Evolutionary conservation across 2,797 vertebrate species (phyloP).

Genomic region (Acomys russatus): DNA sequence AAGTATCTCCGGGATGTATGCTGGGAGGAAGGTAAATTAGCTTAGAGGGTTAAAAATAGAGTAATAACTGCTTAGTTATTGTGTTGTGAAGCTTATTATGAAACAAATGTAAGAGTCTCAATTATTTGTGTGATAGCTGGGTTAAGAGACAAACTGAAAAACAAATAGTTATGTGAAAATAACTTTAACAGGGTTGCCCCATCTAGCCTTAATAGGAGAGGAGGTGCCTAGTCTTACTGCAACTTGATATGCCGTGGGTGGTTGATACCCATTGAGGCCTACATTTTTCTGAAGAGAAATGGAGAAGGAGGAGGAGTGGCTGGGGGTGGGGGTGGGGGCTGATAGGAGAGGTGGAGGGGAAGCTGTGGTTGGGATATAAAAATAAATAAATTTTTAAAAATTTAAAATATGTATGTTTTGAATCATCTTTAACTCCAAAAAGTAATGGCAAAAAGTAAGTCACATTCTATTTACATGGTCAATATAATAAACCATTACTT

Average conservation of each 20-base stretch:
- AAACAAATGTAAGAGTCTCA: no score
- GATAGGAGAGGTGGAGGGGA: not conserved
- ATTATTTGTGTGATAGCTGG: no score
- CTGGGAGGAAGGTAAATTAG: no score
- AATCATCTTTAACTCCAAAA: constrained; percentile 60
- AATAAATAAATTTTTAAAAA: not conserved
- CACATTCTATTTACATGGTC: constrained; percentile 11
- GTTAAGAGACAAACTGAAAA: no score
- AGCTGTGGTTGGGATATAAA: not conserved
- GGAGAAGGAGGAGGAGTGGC: not conserved
- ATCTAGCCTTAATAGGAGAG: not conserved
- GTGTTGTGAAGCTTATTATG: no score
- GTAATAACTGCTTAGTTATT: no score
- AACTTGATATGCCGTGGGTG: not conserved
- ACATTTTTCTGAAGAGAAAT: not conserved
- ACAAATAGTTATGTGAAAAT: no score
- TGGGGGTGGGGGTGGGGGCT: not conserved
- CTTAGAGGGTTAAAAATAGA: no score
- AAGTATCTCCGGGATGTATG: no score
- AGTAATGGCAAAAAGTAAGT: constrained; percentile 49
- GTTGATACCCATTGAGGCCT: not conserved
- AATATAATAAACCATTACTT: constrained; percentile 51
- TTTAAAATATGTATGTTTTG: not conserved
- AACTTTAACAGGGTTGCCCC: no score
- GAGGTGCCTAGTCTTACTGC: not conserved